These are phyloP conservation scores for Patella pellucida DNA, from an alignment of 2,888 invertebrate species.

Conservation along the genomic window DNA sequence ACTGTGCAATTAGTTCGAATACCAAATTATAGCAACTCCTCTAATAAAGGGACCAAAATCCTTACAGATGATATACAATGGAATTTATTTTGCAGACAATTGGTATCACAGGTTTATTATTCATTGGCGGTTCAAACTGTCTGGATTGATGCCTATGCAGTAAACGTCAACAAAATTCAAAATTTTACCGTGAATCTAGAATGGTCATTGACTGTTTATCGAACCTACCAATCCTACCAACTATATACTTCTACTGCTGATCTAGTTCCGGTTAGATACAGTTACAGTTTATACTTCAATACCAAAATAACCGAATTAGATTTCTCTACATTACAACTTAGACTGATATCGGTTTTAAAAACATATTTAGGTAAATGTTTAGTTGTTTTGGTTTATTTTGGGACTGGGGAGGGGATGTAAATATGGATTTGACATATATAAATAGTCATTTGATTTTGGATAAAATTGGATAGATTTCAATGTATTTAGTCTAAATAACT, in stretches of 20 bases:
- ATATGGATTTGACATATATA: too few species aligned
- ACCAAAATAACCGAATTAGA: not conserved
- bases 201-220: not conserved
- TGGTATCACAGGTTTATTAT: not conserved
- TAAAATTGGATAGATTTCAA: too few species aligned
- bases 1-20: too few species aligned
- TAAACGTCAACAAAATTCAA: not conserved
- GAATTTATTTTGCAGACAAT: too few species aligned
- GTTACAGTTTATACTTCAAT: constrained; percentile 1
- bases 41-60: too few species aligned
- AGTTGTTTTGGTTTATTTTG: not conserved
- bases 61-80: too few species aligned
- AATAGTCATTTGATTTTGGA: too few species aligned
- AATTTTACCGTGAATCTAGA: not conserved
- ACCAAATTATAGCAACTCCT: too few species aligned
- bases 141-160: not conserved
- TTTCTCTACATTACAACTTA: not conserved
- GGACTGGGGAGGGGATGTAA: too few species aligned
- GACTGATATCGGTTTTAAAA: not conserved
- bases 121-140: not conserved
- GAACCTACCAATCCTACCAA: not conserved
- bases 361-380: constrained; percentile 1
- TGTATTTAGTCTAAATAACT: too few species aligned
- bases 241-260: not conserved
- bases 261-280: not conserved